Evolutionary conservation across 2,113 vertebrate species (phyloP).

Genomic region (Cettia cetti): DNA sequence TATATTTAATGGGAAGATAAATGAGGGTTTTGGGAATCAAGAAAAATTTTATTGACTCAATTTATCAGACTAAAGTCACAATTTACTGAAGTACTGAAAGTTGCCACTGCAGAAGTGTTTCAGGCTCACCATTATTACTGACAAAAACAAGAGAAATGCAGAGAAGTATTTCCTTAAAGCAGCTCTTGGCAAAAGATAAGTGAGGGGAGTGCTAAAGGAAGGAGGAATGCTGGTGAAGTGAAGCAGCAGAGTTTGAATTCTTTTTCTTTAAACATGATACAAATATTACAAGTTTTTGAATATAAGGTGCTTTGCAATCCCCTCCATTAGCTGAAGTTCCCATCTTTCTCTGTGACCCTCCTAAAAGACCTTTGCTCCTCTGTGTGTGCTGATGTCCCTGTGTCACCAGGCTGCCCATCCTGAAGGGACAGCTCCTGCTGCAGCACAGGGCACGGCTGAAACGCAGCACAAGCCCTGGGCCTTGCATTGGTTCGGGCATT

Average conservation of each 20-base stretch:
- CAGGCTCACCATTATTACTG: not conserved
- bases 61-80: not conserved
- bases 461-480: not conserved
- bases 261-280: not conserved
- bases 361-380: not conserved
- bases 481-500: fast-evolving
- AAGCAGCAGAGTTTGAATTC: not conserved
- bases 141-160: not conserved
- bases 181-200: not conserved
- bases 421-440: not conserved
- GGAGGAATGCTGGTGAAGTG: not conserved
- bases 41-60: not conserved
- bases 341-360: not conserved
- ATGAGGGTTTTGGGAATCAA: not conserved
- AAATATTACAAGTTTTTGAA: not conserved
- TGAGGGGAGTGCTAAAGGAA: not conserved
- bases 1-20: not conserved
- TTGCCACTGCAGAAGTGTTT: not conserved
- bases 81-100: not conserved
- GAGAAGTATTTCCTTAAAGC: not conserved
- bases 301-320: not conserved
- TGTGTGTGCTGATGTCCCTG: fast-evolving
- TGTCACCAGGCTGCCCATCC: not conserved
- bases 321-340: not conserved
- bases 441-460: not conserved